Evolutionary conservation across 2,113 vertebrate species (phyloP), one percentile per base, ranked within the genome.

Genomic region (Toxostoma redivivum): DNA sequence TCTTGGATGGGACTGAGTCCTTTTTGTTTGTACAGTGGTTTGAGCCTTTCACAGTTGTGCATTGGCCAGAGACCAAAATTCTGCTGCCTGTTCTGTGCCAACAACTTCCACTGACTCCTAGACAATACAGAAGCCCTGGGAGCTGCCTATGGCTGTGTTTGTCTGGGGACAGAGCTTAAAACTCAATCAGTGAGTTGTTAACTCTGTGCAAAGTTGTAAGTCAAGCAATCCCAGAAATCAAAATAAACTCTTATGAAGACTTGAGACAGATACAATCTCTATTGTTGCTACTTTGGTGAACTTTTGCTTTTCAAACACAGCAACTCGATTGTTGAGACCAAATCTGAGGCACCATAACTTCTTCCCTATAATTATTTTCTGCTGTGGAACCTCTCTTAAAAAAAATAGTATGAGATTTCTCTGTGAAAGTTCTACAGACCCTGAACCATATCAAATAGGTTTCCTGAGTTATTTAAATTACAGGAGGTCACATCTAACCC

Each of bases 21-120:
- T 88, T 90, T 81, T 88, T 96, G 58, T 97, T 92, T 90, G 81
- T 76, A 78, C 81, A 95, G 86, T 88, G 80, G 89, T 92, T 96
- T 84, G 85, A 94, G 81, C 47, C 84, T 90, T 94, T 94, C 86
- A 72, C 42, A 62, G 56, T 71, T 72, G 73, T 90, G 54, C 17
- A 1, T 45, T 95, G 95, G 93, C 91, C 14, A 54, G 86, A 54
- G 76, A 54, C 95, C 95, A 97, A 89, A 92, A 94, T 91, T 94
- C 90, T 96, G 86, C 56, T 72, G 51, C 40, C 67, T 88, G 33
- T 87, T 96, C 50, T 84, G 57, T 90, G 92, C 93, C 94, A 97
- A 88, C 35, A 78, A 22, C 35, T 88, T 93, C 62, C 66, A 67
- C 71, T 47, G 87, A 76, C 81, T 94, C 54, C 57, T 50, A 94